Evolutionary conservation across 2,797 vertebrate genomes (phyloP).

Genomic region (Poeciliopsis gracilis): DNA sequence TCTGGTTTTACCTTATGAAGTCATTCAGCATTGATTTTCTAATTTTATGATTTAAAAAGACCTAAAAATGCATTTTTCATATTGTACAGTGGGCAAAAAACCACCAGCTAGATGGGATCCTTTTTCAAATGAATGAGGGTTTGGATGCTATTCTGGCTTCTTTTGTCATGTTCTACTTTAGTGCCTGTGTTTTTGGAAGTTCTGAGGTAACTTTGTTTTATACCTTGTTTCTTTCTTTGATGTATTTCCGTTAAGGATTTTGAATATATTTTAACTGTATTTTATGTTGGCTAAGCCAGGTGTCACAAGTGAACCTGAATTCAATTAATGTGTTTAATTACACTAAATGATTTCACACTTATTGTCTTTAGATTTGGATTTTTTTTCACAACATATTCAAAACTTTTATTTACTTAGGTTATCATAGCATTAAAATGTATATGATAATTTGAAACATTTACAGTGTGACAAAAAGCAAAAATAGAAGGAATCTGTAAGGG

Average conservation of each 20-base stretch:
- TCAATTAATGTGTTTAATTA: not conserved
- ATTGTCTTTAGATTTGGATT: no score
- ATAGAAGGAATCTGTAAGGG: not conserved
- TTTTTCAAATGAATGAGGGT: no score
- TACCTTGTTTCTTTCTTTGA: not conserved
- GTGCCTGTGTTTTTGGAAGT: no score
- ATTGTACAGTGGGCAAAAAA: no score
- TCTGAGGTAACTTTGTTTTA: not conserved
- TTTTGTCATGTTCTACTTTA: no score
- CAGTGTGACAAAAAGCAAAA: not conserved
- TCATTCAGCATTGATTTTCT: no score
- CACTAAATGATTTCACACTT: not conserved
- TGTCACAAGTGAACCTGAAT: not conserved
- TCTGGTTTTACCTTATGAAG: no score
- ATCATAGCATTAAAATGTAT: not conserved
- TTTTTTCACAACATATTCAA: not conserved
- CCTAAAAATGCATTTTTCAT: no score
- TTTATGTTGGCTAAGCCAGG: not conserved
- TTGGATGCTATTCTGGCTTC: no score
- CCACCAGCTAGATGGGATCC: no score
- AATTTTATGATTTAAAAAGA: no score
- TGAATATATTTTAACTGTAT: not conserved
- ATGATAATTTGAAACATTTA: not conserved
- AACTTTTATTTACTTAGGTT: not conserved
- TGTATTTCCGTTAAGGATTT: not conserved